Base-by-base conservation (phyloP, 2,113 vertebrate genomes). In the Salvelinus alpinus region DNA sequence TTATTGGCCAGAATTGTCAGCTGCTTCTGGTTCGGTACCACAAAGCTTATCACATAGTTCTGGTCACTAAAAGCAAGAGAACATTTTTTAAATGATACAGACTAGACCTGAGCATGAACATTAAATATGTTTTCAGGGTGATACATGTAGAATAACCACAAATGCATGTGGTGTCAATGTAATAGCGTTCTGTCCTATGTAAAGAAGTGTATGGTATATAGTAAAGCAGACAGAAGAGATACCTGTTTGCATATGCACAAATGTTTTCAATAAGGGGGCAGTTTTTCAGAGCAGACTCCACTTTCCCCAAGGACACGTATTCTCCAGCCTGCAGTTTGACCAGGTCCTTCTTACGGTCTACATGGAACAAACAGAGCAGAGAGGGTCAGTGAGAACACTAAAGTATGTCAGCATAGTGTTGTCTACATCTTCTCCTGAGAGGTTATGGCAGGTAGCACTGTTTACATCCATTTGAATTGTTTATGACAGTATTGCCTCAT, bases 181-280 rank as follows among this genome's bases (percentile, higher is more conserved):
- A 64, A 64, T 8, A 64, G 11, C 2, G 20, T 22, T 64, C n/a
- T 9, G 48, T 54, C 48, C 16, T 54, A 54, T 16, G 48, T 54
- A 18, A 54, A 54, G 51, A 54, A 54, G 16, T 54, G 38, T 44
- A 44, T 11, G 38, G 38, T 57, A 20, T 57, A 57, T 57, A 57
- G 11, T 16, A 57, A 16, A 16, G 16, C 54, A 16, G 54, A 57
- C 13, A 57, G 13, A 57, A 5, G 38, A 44, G 38, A 84, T 90
- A 99, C 98, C 98, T 99, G 92, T 97, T 98, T 71, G 97, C 97
- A 60, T 98, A 99, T 73, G 94, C 97, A 80, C 98, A 99, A 84
- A 99, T 97, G 82, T 99, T 99, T 88, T 99, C 98, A 70, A 99
- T 94, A 74, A 99, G 90, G 0, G 95, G 78, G 78, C 96, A 96